Conservation (phyloP, 2,888 invertebrate genomes). For the Theretra japonica region DNA sequence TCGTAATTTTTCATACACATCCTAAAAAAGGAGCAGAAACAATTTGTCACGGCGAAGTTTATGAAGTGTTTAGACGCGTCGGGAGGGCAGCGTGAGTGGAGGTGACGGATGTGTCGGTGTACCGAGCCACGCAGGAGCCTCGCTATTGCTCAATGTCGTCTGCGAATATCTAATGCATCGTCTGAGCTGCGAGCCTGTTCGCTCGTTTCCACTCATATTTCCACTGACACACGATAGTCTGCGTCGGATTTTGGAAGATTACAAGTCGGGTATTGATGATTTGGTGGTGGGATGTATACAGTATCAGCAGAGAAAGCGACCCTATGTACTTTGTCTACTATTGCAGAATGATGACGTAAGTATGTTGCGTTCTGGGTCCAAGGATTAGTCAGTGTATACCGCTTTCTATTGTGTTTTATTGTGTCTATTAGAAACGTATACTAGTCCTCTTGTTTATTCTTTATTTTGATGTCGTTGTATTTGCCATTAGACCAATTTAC, state of each 20-base stretch:
- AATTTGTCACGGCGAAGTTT: constrained; percentile 63
- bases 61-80: constrained; percentile 53
- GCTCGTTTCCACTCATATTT: constrained; percentile 35
- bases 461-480: too few relatives aligned
- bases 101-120: constrained; percentile 67
- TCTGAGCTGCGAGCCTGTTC: constrained; percentile 36
- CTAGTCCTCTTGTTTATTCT: too few relatives aligned
- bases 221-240: constrained; percentile 50
- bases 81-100: constrained; percentile 40
- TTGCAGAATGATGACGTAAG: too few relatives aligned
- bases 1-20: constrained; percentile 7
- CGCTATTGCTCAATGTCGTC: constrained; percentile 76
- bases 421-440: too few relatives aligned
- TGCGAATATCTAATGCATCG: constrained; percentile 66
- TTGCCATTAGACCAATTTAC: too few relatives aligned
- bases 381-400: too few relatives aligned
- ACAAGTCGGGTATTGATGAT: too few relatives aligned
- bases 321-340: too few relatives aligned
- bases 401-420: too few relatives aligned
- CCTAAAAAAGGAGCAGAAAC: constrained; percentile 43
- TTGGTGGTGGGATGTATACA: too few relatives aligned
- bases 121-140: constrained; percentile 50
- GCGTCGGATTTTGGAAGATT: neutral
- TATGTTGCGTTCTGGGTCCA: too few relatives aligned
- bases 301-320: too few relatives aligned